Evolutionary conservation across 53 echinoderm and acorn worm species (phyloP).

Genomic region (Echinometra lucunter): DNA sequence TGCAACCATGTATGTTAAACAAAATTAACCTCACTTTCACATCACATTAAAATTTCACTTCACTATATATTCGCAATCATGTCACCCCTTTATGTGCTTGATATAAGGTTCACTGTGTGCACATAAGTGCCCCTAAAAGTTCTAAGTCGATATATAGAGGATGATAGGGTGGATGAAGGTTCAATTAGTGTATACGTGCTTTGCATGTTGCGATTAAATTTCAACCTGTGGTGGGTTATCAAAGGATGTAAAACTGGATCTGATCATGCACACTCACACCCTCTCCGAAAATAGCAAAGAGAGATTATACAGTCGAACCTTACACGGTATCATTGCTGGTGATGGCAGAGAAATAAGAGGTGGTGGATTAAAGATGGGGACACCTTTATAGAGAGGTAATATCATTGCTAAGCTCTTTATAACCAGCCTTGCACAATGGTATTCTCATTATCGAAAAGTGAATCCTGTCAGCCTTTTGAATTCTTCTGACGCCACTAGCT

Average conservation of each 20-base stretch:
- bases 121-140: no score
- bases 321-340: neutral
- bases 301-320: neutral
- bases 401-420: no score
- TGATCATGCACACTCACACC: neutral
- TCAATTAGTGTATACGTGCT: conserved; percentile 8
- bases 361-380: neutral
- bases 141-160: no score
- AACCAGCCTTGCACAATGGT: no score
- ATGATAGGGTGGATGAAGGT: neutral
- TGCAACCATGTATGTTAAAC: neutral
- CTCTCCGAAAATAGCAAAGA: neutral
- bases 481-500: neutral
- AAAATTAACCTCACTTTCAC: neutral
- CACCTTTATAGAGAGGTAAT: neutral
- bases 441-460: neutral
- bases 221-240: neutral
- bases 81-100: neutral
- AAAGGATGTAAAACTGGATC: neutral
- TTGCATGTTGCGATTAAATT: neutral
- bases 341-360: neutral
- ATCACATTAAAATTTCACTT: neutral
- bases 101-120: conserved; percentile 1
- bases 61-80: neutral
- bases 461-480: neutral